These are phyloP conservation scores for Isotomurus palustris DNA, from an alignment of 2,888 invertebrate species.

Conservation along the genomic window DNA sequence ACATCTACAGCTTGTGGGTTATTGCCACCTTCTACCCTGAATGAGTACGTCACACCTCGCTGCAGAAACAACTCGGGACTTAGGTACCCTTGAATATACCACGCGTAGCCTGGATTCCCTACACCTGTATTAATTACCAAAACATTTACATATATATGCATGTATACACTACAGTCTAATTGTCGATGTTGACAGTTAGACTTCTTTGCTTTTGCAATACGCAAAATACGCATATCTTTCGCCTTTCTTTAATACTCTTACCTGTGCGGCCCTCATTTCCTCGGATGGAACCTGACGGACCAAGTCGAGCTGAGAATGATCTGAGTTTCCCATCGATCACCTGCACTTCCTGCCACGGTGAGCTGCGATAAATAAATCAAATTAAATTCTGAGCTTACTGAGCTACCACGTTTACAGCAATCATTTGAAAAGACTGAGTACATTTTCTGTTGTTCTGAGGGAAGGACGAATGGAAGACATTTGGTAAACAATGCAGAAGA, in stretches of 20 bases:
- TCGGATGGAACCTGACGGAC: constrained; percentile 74
- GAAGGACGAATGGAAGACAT: constrained; percentile 20
- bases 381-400: no score
- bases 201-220: no score
- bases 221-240: no score
- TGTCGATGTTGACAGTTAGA: no score
- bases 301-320: constrained; percentile 73
- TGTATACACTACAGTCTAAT: no score
- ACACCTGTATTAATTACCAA: no score
- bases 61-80: constrained; percentile 82
- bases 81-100: constrained; percentile 89
- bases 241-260: no score
- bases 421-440: not conserved
- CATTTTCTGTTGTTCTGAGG: constrained; percentile 12
- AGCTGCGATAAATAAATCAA: not conserved
- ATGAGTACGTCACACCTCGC: constrained; percentile 76
- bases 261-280: constrained; percentile 71
- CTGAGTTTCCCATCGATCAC: constrained; percentile 61
- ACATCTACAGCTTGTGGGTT: constrained; percentile 78
- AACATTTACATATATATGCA: no score
- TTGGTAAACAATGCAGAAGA: no score
- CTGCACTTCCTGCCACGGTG: constrained; percentile 54
- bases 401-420: constrained; percentile 6
- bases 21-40: constrained; percentile 75
- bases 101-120: constrained; percentile 64